These are phyloP conservation scores for Micromys minutus DNA, from an alignment of 2,113 vertebrate genomes.

Conservation along the genomic window DNA sequence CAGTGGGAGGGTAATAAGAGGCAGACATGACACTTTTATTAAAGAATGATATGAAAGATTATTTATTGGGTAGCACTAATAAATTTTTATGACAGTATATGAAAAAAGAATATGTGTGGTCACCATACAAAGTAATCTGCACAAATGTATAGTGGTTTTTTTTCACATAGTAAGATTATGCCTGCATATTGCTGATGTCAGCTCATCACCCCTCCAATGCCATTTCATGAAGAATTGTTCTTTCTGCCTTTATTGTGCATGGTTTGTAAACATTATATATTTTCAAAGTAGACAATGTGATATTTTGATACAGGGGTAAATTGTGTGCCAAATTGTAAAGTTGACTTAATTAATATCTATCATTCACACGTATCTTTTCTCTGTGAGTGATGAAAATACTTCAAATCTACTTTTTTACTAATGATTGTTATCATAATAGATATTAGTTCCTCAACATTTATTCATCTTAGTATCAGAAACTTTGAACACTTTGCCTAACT, in stretches of 20 bases:
- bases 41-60: slow-evolving; percentile 47
- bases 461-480: neutral
- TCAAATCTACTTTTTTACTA: neutral
- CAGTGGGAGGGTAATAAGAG: neutral
- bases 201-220: neutral
- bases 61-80: slow-evolving; percentile 29
- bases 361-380: neutral
- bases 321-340: neutral
- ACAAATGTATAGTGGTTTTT: neutral
- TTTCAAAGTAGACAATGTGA: neutral
- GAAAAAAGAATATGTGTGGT: neutral
- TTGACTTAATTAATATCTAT: neutral
- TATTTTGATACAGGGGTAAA: neutral
- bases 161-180: neutral
- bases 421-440: neutral
- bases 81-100: neutral
- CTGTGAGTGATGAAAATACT: neutral
- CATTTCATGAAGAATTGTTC: neutral
- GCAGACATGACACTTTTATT: neutral
- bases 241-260: neutral
- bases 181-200: neutral
- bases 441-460: neutral
- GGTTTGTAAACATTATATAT: neutral
- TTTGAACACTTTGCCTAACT: neutral
- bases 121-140: neutral